Evolutionary conservation across 2,113 vertebrate genomes (phyloP).

Genomic region (Mormyrus iriodes): DNA sequence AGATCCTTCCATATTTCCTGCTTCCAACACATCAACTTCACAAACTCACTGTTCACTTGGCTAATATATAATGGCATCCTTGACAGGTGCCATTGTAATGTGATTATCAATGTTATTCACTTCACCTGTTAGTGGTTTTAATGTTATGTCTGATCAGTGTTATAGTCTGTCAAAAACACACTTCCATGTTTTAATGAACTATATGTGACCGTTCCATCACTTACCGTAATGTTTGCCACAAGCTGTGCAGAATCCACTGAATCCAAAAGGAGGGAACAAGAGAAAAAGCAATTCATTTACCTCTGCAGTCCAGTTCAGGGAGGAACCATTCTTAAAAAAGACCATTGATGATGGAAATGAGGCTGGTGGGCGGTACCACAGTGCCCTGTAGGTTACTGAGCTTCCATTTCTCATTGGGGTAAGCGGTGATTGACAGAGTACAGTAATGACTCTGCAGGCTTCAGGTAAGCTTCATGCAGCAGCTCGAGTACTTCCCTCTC

Average conservation of each 20-base stretch:
- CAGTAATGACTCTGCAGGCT: neutral
- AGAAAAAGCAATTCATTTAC: neutral
- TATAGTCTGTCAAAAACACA: neutral
- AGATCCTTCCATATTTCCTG: neutral
- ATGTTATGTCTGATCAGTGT: neutral
- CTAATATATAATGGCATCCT: neutral
- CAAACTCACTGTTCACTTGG: neutral
- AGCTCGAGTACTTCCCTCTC: neutral
- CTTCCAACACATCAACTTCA: neutral
- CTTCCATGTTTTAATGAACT: neutral
- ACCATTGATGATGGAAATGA: neutral
- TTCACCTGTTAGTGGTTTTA: neutral
- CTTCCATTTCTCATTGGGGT: neutral
- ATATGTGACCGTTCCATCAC: constrained; percentile 10
- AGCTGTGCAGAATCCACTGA: constrained; percentile 56
- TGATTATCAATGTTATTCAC: neutral
- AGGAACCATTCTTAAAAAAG: neutral
- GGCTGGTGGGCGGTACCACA: neutral
- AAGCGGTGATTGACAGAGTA: neutral
- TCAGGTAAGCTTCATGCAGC: neutral
- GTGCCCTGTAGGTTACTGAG: neutral
- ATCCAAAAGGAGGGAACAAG: neutral
- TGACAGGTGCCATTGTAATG: neutral
- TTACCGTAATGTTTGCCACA: constrained; percentile 61
- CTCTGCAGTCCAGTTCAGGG: neutral